Percentiles rank a stretch among this genome's conserved stretches.
Conservation (phyloP, 2,113 vertebrate species). For the Myrmecophaga tridactyla region DNA sequence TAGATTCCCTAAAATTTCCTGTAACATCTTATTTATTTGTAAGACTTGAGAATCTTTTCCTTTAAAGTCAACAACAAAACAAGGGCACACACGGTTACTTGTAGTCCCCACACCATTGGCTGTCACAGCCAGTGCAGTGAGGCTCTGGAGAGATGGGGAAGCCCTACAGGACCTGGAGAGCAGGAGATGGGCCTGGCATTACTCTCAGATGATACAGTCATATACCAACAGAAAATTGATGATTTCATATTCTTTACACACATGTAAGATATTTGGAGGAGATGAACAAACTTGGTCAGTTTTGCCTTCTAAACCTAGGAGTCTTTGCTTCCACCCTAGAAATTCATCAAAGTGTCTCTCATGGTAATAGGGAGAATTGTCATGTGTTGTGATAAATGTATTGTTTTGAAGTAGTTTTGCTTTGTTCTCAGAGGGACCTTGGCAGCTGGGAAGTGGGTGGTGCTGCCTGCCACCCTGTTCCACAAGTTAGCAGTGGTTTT, state of each 20-base stretch:
- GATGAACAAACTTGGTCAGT: no score
- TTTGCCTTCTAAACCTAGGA: background rate
- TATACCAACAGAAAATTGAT: rapidly evolving
- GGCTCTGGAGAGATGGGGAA: background rate
- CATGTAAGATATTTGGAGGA: background rate
- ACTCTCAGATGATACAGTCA: rapidly evolving
- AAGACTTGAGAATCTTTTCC: background rate
- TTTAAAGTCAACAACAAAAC: background rate
- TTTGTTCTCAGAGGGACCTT: background rate
- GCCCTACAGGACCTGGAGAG: background rate
- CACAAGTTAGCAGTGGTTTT: background rate
- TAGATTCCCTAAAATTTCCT: background rate
- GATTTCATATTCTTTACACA: background rate
- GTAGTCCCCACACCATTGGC: rapidly evolving
- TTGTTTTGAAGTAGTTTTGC: background rate
- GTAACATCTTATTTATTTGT: background rate
- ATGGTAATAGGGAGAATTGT: background rate
- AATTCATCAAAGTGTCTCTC: no score
- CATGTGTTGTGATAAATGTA: background rate
- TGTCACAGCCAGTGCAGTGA: background rate
- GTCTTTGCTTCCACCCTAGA: background rate
- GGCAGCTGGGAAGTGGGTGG: background rate
- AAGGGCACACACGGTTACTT: rapidly evolving
- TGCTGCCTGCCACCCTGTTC: background rate
- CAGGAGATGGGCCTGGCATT: background rate